A percentile compares a stretch with the other conserved stretches of the same genome.
Evolutionary conservation across 2,888 invertebrate genomes (phyloP).

Genomic region (Hydriomena furcata): DNA sequence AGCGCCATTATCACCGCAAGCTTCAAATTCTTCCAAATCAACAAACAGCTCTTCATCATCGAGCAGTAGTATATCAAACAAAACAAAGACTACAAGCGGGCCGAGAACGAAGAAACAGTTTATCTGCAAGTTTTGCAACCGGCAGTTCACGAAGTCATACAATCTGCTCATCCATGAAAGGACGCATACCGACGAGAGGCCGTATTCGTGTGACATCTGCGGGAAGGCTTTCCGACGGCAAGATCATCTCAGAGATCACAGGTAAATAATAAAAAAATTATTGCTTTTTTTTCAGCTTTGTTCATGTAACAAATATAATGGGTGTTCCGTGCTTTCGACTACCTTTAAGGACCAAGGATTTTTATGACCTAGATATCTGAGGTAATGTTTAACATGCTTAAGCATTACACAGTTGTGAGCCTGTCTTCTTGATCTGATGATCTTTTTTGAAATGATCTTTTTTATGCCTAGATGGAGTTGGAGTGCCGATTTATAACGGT

Average conservation of each 20-base stretch:
- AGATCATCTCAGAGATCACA: slow-evolving; percentile 96
- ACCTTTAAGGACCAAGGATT: too few species aligned
- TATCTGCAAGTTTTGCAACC: slow-evolving; percentile 98
- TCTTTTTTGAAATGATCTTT: too few species aligned
- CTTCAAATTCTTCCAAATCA: slow-evolving; percentile 74
- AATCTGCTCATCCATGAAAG: slow-evolving; percentile 98
- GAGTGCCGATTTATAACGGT: too few species aligned
- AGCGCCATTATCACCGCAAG: slow-evolving; percentile 71
- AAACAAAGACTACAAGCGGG: slow-evolving; percentile 82
- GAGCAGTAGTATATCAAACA: slow-evolving; percentile 73
- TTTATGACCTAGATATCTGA: too few species aligned
- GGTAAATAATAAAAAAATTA: slow-evolving; percentile 81
- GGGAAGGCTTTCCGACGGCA: slow-evolving; percentile 98
- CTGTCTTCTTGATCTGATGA: too few species aligned
- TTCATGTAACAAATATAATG: too few species aligned
- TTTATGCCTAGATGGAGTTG: too few species aligned
- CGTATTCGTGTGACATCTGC: slow-evolving; percentile 98
- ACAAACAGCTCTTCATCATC: slow-evolving; percentile 76
- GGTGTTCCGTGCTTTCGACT: too few species aligned
- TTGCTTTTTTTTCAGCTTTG: slow-evolving; percentile 18
- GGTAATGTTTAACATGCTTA: too few species aligned
- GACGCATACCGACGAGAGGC: slow-evolving; percentile 98
- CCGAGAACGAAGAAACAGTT: slow-evolving; percentile 98
- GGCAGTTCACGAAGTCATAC: slow-evolving; percentile 99
- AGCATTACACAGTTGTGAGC: too few species aligned